A percentile compares a stretch with the other conserved stretches of the same genome.
Evolutionary conservation across 2,113 vertebrate species (phyloP).

Genomic region (Campylomormyrus tamandua): DNA sequence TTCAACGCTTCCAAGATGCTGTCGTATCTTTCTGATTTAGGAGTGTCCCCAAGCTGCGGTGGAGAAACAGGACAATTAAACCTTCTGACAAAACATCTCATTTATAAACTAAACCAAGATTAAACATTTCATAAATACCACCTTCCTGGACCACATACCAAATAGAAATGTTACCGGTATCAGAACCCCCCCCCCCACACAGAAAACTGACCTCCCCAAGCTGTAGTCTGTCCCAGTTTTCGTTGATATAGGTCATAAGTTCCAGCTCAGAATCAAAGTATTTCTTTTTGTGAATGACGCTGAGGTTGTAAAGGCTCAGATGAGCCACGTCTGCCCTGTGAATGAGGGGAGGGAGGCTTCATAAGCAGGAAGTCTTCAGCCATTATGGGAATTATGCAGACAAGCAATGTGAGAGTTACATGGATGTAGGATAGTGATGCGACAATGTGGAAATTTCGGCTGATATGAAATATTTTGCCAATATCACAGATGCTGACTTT

Average conservation of each 20-base stretch:
- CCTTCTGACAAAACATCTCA: not conserved
- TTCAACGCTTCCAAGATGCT: conserved; percentile 85
- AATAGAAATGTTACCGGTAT: not conserved
- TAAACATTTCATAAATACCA: not conserved
- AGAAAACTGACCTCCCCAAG: conserved; percentile 73
- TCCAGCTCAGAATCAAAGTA: conserved; percentile 97
- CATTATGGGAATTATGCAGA: not conserved
- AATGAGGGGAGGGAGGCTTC: not conserved
- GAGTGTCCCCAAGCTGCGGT: conserved; percentile 78
- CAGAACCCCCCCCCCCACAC: not conserved
- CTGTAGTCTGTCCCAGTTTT: conserved; percentile 94
- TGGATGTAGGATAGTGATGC: not conserved
- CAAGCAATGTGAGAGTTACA: not conserved
- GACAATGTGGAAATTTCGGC: not conserved
- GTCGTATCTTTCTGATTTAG: conserved; percentile 81
- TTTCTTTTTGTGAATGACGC: conserved; percentile 98
- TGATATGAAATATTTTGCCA: not conserved
- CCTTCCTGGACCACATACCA: not conserved
- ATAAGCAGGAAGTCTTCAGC: not conserved
- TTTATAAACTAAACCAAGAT: not conserved
- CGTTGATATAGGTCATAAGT: conserved; percentile 92
- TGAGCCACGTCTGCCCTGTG: conserved; percentile 93
- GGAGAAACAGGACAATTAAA: not conserved
- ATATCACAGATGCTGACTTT: not conserved
- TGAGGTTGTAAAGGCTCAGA: conserved; percentile 95